A percentile compares a stretch with the other conserved stretches of the same genome.
Conservation (phyloP, 2,113 vertebrate species). For the Melanerpes aurifrons region DNA sequence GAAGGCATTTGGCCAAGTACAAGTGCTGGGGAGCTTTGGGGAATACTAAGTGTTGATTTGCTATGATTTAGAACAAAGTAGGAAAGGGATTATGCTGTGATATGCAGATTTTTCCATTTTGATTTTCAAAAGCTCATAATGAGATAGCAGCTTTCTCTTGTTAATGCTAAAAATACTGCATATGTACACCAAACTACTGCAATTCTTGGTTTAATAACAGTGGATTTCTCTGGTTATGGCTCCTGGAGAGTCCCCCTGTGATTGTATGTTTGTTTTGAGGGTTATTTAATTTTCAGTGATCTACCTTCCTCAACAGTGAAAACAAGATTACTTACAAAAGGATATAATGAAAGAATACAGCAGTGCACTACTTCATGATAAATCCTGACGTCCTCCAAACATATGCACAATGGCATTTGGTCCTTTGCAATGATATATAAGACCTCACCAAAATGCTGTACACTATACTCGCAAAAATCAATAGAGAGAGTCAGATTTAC, state of each 20-base stretch:
- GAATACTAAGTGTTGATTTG: not conserved
- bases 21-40: not conserved
- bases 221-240: not conserved
- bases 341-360: conserved; percentile 10
- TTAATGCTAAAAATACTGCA: not conserved
- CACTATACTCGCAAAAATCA: conserved; percentile 39
- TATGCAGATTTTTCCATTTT: conserved; percentile 23
- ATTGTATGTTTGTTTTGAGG: not conserved
- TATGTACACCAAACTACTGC: not conserved
- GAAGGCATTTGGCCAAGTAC: not conserved
- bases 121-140: conserved; percentile 5
- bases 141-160: not conserved
- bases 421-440: conserved; percentile 43
- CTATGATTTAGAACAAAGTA: conserved; percentile 12
- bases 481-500: conserved; percentile 3
- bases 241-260: not conserved
- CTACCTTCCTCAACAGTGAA: conserved; percentile 27
- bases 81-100: conserved; percentile 5
- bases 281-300: conserved; percentile 49
- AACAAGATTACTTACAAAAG: conserved; percentile 55
- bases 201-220: not conserved
- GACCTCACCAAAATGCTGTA: conserved; percentile 39
- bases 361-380: not conserved
- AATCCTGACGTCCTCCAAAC: conserved; percentile 34
- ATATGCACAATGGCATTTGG: not conserved